Conservation (phyloP, 1,140 invertebrate genomes). For the Drosophila subobscura region DNA sequence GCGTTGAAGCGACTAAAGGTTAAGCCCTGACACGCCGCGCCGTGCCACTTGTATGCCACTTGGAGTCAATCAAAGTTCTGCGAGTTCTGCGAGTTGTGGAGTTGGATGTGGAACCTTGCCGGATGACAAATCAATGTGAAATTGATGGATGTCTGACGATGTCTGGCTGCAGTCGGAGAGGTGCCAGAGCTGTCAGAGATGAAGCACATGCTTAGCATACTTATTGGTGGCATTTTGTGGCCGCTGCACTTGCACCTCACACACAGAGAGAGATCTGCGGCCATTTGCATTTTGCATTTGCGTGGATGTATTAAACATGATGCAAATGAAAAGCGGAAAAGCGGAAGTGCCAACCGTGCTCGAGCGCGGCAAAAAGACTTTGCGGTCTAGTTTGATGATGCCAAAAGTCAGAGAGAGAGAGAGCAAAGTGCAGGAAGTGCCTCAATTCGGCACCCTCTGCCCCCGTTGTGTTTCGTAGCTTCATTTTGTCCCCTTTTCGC, state of each 20-base stretch:
- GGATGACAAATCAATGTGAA: conserved; percentile 60
- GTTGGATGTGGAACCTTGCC: too few species aligned
- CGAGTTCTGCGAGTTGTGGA: not conserved
- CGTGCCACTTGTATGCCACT: not conserved
- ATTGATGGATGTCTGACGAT: conserved; percentile 57
- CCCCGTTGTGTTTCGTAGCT: conserved; percentile 25
- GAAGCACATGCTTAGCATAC: conserved; percentile 68
- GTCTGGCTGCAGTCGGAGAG: conserved; percentile 4
- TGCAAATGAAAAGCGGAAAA: conserved; percentile 74
- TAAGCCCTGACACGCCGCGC: too few species aligned
- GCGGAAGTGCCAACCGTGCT: conserved; percentile 58
- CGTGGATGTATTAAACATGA: conserved; percentile 51
- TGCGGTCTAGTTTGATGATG: conserved; percentile 24
- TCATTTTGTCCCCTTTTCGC: conserved; percentile 37
- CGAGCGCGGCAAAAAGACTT: conserved; percentile 29
- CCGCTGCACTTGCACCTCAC: conserved; percentile 22
- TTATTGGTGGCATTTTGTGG: conserved; percentile 71
- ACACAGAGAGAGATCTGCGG: not conserved
- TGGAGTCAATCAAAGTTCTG: conserved; percentile 13
- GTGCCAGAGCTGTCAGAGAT: conserved; percentile 4
- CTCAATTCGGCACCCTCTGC: conserved; percentile 4
- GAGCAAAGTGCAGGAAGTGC: conserved; percentile 24
- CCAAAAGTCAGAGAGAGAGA: conserved; percentile 29
- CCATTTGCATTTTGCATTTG: conserved; percentile 64
- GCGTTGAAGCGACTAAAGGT: too few species aligned